Evolutionary conservation across 2,113 vertebrate species (phyloP).

Genomic region (Campylorhamphus procurvoides): DNA sequence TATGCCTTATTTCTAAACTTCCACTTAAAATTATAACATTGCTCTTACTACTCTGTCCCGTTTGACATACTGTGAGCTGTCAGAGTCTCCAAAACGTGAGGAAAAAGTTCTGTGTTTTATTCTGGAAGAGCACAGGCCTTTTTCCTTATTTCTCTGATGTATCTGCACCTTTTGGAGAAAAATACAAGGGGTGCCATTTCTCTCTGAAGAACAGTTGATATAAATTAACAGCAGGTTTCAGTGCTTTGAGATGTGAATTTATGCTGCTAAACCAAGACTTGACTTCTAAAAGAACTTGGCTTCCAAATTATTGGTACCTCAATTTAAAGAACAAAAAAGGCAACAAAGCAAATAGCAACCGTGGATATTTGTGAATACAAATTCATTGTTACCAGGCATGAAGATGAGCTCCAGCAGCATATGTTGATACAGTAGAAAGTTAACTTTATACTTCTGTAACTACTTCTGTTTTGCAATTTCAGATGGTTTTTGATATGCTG

Average conservation of each 20-base stretch:
- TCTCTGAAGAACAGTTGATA: not conserved
- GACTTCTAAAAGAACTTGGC: not conserved
- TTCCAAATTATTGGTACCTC: not conserved
- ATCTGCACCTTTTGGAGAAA: not conserved
- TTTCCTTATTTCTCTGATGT: not conserved
- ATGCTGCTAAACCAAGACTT: not conserved
- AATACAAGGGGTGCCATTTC: not conserved
- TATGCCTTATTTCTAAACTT: not conserved
- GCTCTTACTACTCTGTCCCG: not conserved
- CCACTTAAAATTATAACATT: not conserved
- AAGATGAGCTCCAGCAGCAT: not conserved
- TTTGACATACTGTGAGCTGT: not conserved
- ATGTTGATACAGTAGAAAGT: not conserved
- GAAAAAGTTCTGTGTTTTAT: not conserved
- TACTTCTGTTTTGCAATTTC: conserved; percentile 41
- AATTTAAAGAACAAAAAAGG: not conserved
- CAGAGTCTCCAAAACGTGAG: not conserved
- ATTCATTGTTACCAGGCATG: not conserved
- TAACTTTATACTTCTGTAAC: not conserved
- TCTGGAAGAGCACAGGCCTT: not conserved
- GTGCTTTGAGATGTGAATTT: not conserved
- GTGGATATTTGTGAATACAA: not conserved
- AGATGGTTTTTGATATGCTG: conserved; percentile 99
- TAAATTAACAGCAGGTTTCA: not conserved
- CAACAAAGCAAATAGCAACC: not conserved